Evolutionary conservation across 2,888 invertebrate species (phyloP), one percentile per base, ranked within the genome.

Genomic region (Latrodectus elegans): DNA sequence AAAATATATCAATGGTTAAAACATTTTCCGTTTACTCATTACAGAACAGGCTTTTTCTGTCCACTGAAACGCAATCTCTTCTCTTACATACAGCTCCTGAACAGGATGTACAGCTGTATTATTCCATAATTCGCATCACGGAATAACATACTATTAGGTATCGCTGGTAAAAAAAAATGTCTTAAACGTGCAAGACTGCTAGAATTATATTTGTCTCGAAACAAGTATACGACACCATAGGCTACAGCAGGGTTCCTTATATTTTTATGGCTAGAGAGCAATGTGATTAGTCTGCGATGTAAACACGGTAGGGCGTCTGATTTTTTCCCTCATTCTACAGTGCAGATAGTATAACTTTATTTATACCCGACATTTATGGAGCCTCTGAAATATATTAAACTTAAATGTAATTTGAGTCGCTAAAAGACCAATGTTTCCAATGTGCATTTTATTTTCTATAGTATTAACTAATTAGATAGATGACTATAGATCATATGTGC

Each of bases 301-400:
- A 67, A 52, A 51, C 81, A 11, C 81, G 74, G 81, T 74, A 65
- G 64, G 81, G 68, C 52, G 71, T 22, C 80, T 72, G 15, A 72
- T 72, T 22, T 51, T 55, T 65, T 65, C 64, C 38, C 72, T 64
- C 64, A 64, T 74, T 82, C 74, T 26, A n/a, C 15, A 73, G 52
- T 15, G 38, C 10, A 55, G 26, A 17, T n/a, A 9, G 55, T 74
- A 82, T 51, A 74, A 52, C 81, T 82, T 82, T 74, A 82, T 82
- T 82, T 82, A 49, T n/a, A 67, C 55, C 65, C 53, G 81, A 82
- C 81, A 82, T 73, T 82, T 74, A 82, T 82, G 52, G 81, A 14
- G 68, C 74, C 53, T 81, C 74, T 17, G 17, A 22, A 67, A n/a
- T 17, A 67, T 17, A 17, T 15, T 55, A 14, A 4, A 55, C 55